Base-by-base conservation (phyloP, 2,797 vertebrate species). In the Phoebastria nigripes region DNA sequence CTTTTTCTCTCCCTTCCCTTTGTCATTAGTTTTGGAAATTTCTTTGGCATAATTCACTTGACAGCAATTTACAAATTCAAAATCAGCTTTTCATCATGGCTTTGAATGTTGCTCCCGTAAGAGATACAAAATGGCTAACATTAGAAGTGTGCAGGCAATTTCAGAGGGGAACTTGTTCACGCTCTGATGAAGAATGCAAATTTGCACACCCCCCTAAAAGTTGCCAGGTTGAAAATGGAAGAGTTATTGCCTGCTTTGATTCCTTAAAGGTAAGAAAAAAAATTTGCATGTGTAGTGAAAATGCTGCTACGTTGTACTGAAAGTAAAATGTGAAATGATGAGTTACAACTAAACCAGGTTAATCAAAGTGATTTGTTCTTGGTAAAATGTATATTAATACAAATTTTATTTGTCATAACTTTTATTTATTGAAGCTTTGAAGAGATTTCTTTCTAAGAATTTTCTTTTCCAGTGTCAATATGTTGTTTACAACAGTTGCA, bases 151-250 rank as follows among this genome's bases (percentile, higher is more conserved):
- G 99, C 98, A 99, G 99, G 92, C 99, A 99, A 96, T 99, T 99
- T 98, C 99, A 99, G 97, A 98, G 99, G 90, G 99, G 99, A 97
- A 99, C 99, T 59, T 99, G 99, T 98, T 99, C 99, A 26, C 99
- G 99, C 90, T 99, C 99, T 71, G 99, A 99, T 81, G 99, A 99
- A 98, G 99, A 99, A 98, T 99, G 99, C 99, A 99, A 99, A 98
- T 99, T 99, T 97, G 99, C 99, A 97, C 99, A 99, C 97, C 99
- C 99, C 72, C 99, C 99, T 39, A 99, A 99, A 98, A 99, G 99
- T 97, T 99, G 99, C 98, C 99, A 99, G 98, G 99, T 99, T 92
- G 99, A 99, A 98, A 99, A 99, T 73, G 99, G 99, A 95, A 98
- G 99, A 98, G 99, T 99, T 89, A 99, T 99, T 89, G 99, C 99